phyloP scores from a whole-genome alignment of 1,140 invertebrate genomes.

The Hyles vespertilio region DNA sequence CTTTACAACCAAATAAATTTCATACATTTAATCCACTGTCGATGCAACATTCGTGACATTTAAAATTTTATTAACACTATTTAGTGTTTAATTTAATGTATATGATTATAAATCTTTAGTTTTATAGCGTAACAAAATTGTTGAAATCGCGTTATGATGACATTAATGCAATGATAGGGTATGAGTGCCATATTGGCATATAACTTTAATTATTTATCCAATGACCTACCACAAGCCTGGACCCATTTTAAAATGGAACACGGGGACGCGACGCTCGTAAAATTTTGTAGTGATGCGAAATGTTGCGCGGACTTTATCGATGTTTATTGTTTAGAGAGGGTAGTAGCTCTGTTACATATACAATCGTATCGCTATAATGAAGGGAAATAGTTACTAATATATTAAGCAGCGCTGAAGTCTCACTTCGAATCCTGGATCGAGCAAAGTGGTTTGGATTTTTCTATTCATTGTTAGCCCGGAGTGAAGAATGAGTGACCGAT shows the following conservation, averaged over 20 bases:
- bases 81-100: conserved; percentile 8
- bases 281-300: conserved; percentile 45
- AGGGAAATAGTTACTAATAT: no score
- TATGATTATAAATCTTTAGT: conserved; percentile 2
- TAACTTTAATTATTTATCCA: conserved; percentile 33
- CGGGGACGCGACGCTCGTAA: conserved; percentile 61
- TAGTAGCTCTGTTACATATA: no score
- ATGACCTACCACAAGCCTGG: conserved; percentile 62
- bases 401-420: no score
- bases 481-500: no score
- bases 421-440: no score
- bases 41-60: conserved; percentile 22
- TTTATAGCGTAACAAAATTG: no score
- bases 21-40: conserved; percentile 12
- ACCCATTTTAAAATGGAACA: conserved; percentile 67
- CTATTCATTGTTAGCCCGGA: no score
- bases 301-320: neutral
- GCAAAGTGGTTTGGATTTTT: no score
- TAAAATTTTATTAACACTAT: conserved; percentile 18
- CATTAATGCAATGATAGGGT: no score
- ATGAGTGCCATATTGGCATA: conserved; percentile 8
- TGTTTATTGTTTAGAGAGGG: neutral
- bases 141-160: no score
- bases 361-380: no score
- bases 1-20: conserved; percentile 12